Evolutionary conservation across 2,113 vertebrate species (phyloP), one percentile per base, ranked within the genome.

Genomic region (Xiphophorus hellerii): DNA sequence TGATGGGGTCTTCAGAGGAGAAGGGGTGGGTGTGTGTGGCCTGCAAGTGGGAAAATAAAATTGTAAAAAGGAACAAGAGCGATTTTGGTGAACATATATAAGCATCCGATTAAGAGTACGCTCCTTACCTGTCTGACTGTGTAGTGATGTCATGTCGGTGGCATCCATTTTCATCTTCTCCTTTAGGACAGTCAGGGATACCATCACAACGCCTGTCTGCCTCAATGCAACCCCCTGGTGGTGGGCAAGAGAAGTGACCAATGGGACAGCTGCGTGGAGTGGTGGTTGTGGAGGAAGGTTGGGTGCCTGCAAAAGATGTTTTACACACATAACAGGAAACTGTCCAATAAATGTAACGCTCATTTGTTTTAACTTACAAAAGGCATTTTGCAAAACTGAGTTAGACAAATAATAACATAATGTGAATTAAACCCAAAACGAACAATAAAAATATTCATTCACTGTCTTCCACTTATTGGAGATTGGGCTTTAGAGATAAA

Each of bases 151-250:
- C 37, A 0, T 39, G 62, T 6, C 69, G 72, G 22, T 64, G 63
- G 14, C 96, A 97, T 82, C 84, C 91, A 0, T 29, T 77, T 88
- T 96, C 96, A 15, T 97, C 95, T 0, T 95, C 90, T 73, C 94
- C 90, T 0, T 89, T 90, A 0, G 89, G 87, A 61, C 97, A 97
- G 78, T 96, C 85, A 0, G 64, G 61, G 15, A 86, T 29, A 0
- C 96, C 94, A 0, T 96, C 91, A 5, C 96, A 97, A 0, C 48
- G 90, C 10, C 70, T 62, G 3, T 54, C 66, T 14, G 75, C 73
- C 6, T 91, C 66, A 3, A 96, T 92, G 69, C 96, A 95, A 73
- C 84, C 76, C 17, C 90, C 93, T 74, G 93, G 91, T 77, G 88
- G 83, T 0, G 89, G 87, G 73, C 95, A 96, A 74, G 88, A 92